Percentiles rank a stretch among this genome's conserved stretches.
Conservation (phyloP, 2,797 vertebrate genomes). For the Paedocypris micromegethes region DNA sequence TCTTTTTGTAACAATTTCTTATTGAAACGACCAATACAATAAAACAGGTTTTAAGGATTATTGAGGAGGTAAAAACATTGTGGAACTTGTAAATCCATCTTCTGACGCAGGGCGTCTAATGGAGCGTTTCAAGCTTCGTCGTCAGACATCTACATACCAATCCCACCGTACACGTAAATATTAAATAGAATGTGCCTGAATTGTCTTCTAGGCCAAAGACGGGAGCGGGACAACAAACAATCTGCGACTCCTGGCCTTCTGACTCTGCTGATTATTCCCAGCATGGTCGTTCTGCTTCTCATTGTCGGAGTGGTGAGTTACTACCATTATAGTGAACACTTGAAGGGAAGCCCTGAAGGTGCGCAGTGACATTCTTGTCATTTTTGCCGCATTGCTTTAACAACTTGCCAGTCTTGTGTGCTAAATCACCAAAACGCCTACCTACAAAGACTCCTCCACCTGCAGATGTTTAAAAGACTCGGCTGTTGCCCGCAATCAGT, state of each 20-base stretch:
- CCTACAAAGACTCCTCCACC: slow-evolving; percentile 2
- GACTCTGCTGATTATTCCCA: slow-evolving; percentile 42
- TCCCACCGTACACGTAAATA: neutral
- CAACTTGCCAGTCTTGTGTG: slow-evolving; percentile 1
- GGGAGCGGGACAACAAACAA: slow-evolving; percentile 25
- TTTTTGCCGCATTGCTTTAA: slow-evolving; percentile 11
- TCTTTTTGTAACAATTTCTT: too few species aligned
- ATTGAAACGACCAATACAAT: too few species aligned
- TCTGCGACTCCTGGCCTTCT: slow-evolving; percentile 30
- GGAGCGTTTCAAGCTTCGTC: neutral
- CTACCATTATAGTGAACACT: neutral
- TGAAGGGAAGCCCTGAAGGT: slow-evolving; percentile 5
- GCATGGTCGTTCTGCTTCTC: slow-evolving; percentile 30
- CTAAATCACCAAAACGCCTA: slow-evolving; percentile 1
- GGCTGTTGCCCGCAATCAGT: neutral
- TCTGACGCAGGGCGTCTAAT: too few species aligned
- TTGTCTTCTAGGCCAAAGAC: slow-evolving; percentile 33
- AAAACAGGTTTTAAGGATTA: too few species aligned
- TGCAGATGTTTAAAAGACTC: slow-evolving; percentile 29
- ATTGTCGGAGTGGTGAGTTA: slow-evolving; percentile 33
- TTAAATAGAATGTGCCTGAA: slow-evolving; percentile 22
- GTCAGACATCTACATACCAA: slow-evolving; percentile 1
- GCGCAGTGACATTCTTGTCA: slow-evolving; percentile 1
- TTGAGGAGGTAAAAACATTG: too few species aligned
- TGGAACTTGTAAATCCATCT: too few species aligned